Conservation (phyloP, 2,113 vertebrate species). For the Pseudorasbora parva region DNA sequence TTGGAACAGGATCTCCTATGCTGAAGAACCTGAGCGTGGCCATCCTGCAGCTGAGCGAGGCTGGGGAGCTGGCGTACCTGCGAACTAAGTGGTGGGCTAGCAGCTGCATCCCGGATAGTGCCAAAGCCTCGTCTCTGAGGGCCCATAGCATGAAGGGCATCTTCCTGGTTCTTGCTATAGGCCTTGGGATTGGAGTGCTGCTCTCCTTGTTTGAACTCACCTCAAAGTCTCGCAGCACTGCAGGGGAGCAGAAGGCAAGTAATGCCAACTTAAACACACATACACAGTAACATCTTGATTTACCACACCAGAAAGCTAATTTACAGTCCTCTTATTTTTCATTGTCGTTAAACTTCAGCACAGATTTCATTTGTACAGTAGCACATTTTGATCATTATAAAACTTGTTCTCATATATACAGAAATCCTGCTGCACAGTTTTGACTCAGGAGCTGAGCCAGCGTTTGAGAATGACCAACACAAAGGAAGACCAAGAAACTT, state of each 20-base stretch:
- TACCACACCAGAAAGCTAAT: conserved; percentile 7
- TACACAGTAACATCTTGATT: background rate
- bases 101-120: conserved; percentile 73
- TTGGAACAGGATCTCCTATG: conserved; percentile 76
- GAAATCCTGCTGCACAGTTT: conserved; percentile 84
- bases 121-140: conserved; percentile 69
- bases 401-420: conserved; percentile 60
- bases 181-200: conserved; percentile 76
- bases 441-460: conserved; percentile 82
- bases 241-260: conserved; percentile 77
- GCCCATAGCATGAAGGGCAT: conserved; percentile 80
- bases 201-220: conserved; percentile 81
- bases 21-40: conserved; percentile 84
- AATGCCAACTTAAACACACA: background rate
- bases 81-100: conserved; percentile 88
- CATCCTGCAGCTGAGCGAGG: conserved; percentile 82
- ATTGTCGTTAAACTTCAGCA: background rate
- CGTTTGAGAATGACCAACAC: conserved; percentile 73
- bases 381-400: background rate
- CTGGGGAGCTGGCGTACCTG: conserved; percentile 81
- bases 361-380: background rate
- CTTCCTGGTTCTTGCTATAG: conserved; percentile 82
- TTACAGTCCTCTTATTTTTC: background rate
- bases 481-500: conserved; percentile 72
- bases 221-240: conserved; percentile 75